Evolutionary conservation across 2,888 invertebrate species (phyloP).

Genomic region (Archaeoteleia sp.): DNA sequence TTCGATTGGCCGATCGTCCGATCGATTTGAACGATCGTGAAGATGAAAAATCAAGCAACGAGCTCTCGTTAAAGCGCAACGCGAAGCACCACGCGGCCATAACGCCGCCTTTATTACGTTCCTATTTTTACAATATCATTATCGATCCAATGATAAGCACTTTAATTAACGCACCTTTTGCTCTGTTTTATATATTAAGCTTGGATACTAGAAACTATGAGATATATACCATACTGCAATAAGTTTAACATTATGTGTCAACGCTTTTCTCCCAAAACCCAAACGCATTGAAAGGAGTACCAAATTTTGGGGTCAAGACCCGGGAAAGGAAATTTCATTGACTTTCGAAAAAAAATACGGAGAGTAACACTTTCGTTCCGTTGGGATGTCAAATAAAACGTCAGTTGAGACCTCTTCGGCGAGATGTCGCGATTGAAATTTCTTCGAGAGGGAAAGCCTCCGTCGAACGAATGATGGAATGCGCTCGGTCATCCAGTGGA

Average conservation of each 20-base stretch:
- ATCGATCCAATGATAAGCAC: constrained; percentile 38
- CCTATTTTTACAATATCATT: constrained; percentile 38
- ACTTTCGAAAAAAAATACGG: constrained; percentile 17
- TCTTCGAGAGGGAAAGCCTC: constrained; percentile 65
- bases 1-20: constrained; percentile 17
- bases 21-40: constrained; percentile 51
- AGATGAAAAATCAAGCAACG: constrained; percentile 38
- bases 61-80: constrained; percentile 39
- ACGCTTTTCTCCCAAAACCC: too few relatives aligned
- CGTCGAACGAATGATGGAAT: constrained; percentile 58
- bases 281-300: constrained; percentile 3
- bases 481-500: constrained; percentile 67
- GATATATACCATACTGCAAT: too few relatives aligned
- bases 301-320: constrained; percentile 13
- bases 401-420: constrained; percentile 52
- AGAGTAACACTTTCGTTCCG: constrained; percentile 14
- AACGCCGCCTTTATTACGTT: neutral
- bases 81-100: neutral
- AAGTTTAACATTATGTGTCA: too few relatives aligned
- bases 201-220: too few relatives aligned
- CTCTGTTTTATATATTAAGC: constrained; percentile 11
- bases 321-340: constrained; percentile 4
- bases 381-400: constrained; percentile 58
- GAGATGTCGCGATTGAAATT: constrained; percentile 64
- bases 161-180: constrained; percentile 50